Evolutionary conservation across 2,888 invertebrate genomes (phyloP).

Genomic region (Empis livida): DNA sequence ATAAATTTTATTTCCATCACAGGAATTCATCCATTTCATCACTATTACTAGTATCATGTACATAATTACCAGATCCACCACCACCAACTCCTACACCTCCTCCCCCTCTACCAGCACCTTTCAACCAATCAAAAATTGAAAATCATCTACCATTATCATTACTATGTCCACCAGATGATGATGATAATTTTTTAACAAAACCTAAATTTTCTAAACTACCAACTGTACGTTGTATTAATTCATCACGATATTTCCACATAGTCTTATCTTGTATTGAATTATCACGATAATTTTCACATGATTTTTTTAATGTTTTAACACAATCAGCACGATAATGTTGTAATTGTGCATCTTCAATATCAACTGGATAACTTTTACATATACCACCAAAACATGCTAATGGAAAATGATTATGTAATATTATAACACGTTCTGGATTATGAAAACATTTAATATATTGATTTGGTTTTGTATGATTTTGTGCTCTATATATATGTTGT

Average conservation of each 20-base stretch:
- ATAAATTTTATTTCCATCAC: background rate
- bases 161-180: background rate
- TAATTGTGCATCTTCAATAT: conserved; percentile 70
- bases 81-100: background rate
- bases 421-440: conserved; percentile 76
- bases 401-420: conserved; percentile 87
- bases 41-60: background rate
- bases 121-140: background rate
- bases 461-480: conserved; percentile 85
- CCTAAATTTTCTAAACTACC: conserved; percentile 57
- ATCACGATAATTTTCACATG: conserved; percentile 69
- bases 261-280: conserved; percentile 72
- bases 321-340: conserved; percentile 93
- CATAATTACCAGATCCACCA: background rate
- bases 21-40: background rate
- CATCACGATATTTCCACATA: conserved; percentile 77
- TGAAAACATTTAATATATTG: conserved; percentile 92
- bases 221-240: conserved; percentile 55
- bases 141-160: background rate
- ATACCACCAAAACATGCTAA: conserved; percentile 72
- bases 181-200: conserved; percentile 37
- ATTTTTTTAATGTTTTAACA: conserved; percentile 72
- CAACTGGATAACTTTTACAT: conserved; percentile 74
- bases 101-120: background rate
- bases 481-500: conserved; percentile 79